phyloP scores from a whole-genome alignment of 2,113 vertebrate genomes.

The Emydura subglobosa region DNA sequence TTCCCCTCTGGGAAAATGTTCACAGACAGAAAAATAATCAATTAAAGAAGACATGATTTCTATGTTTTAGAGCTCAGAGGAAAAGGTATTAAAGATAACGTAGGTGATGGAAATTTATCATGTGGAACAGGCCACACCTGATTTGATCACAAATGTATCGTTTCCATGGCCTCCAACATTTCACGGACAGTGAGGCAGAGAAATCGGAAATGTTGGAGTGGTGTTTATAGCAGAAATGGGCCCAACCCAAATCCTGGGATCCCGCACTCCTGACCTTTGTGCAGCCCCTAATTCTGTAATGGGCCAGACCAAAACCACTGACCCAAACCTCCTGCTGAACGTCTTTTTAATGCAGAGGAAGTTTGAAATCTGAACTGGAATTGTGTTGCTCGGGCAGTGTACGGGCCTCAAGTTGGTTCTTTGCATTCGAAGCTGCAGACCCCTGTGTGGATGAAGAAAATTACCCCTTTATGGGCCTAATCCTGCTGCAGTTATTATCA shows the following conservation, averaged over 20 bases:
- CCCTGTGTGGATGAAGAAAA: background rate
- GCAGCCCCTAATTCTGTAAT: background rate
- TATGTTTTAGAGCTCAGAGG: background rate
- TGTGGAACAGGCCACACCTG: background rate
- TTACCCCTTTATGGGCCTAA: background rate
- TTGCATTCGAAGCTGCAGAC: no score
- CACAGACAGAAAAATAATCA: slow-evolving; percentile 26
- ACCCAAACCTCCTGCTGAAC: background rate
- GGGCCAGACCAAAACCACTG: background rate
- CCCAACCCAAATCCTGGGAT: background rate
- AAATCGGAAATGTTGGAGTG: background rate
- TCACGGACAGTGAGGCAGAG: rapidly evolving
- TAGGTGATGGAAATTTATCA: background rate
- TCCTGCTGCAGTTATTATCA: background rate
- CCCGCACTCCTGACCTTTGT: rapidly evolving
- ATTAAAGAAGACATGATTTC: background rate
- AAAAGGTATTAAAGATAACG: background rate
- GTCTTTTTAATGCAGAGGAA: background rate
- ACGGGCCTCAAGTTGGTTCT: background rate
- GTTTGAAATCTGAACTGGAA: background rate
- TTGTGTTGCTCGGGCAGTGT: background rate
- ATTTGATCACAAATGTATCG: background rate
- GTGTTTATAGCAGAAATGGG: background rate
- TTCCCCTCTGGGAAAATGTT: slow-evolving; percentile 44
- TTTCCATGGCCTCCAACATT: background rate